Conservation (phyloP, 2,888 invertebrate genomes). For the Aelia acuminata region DNA sequence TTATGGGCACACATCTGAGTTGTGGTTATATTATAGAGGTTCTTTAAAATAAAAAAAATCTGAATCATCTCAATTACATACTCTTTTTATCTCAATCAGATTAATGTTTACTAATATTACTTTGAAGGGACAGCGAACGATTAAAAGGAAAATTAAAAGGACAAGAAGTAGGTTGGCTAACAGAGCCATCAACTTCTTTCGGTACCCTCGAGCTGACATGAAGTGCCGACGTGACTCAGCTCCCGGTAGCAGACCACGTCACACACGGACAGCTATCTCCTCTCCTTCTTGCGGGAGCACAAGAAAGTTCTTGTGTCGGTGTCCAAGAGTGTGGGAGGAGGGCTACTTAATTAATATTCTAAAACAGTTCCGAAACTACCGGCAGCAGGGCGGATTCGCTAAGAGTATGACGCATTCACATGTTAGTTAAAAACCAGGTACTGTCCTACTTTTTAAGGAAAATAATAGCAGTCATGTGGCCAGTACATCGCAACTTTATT, state of each 20-base stretch:
- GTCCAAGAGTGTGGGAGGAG: background rate
- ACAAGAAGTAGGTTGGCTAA: background rate
- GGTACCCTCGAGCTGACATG: conserved; percentile 2
- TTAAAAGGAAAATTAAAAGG: background rate
- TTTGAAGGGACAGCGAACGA: background rate
- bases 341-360: background rate
- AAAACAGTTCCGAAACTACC: background rate
- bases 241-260: background rate
- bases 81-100: too few species aligned
- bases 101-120: too few species aligned
- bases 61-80: background rate
- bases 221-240: background rate
- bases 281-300: background rate
- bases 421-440: too few species aligned
- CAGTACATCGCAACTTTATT: too few species aligned
- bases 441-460: too few species aligned
- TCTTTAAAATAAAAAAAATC: too few species aligned
- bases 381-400: background rate
- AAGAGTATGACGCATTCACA: background rate
- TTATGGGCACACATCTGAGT: too few species aligned
- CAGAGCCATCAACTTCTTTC: background rate
- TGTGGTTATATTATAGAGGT: too few species aligned
- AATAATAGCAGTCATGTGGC: too few species aligned
- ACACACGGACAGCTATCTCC: background rate
- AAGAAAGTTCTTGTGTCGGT: background rate